Conservation (phyloP, 2,797 vertebrate species). For the Dallia pectoralis region DNA sequence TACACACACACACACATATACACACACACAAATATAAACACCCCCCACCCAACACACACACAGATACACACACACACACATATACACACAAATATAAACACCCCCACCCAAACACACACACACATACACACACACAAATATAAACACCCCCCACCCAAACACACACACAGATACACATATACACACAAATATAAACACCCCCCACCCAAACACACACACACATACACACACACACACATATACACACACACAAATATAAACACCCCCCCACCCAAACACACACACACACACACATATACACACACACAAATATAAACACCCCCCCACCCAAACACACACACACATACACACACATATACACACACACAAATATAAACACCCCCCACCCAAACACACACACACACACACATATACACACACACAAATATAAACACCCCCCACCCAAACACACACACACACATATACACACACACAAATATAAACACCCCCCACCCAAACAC, state of each 20-base stretch:
- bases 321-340: neutral
- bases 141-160: no score
- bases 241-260: no score
- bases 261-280: no score
- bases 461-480: neutral
- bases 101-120: no score
- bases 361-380: neutral
- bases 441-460: no score
- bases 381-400: no score
- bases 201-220: neutral
- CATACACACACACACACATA: no score
- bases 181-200: no score
- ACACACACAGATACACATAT: no score
- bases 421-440: neutral
- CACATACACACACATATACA: neutral
- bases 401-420: neutral
- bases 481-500: no score
- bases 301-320: slow-evolving; percentile 5
- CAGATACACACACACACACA: no score
- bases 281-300: neutral
- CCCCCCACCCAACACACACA: no score
- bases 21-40: neutral
- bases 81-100: neutral
- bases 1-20: neutral
- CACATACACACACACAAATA: neutral